Percentiles rank a stretch among this genome's conserved stretches.
phyloP scores from a whole-genome alignment of 2,113 vertebrate species.

The Colinus virginianus region DNA sequence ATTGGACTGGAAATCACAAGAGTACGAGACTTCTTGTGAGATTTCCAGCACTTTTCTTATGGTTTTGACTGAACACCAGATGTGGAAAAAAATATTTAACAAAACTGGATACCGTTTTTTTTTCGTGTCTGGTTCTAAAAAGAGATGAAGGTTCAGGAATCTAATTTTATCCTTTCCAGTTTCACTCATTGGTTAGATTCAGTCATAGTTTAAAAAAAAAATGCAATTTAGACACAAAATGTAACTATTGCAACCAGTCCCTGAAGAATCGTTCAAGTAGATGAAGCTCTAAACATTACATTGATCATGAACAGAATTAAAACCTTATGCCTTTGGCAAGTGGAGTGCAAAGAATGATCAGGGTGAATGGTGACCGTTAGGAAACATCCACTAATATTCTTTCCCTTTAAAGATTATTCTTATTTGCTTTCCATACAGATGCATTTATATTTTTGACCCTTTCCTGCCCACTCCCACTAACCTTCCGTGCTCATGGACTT shows the following conservation, averaged over 20 bases:
- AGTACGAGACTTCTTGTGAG: constrained; percentile 67
- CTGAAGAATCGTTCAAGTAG: constrained; percentile 2
- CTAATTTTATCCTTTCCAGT: constrained; percentile 69
- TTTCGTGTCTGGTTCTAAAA: constrained; percentile 69
- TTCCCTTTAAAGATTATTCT: constrained; percentile 35
- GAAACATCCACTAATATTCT: constrained; percentile 44
- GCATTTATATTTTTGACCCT: background rate
- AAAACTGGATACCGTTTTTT: constrained; percentile 59
- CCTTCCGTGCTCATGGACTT: background rate
- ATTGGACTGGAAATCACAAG: constrained; percentile 72
- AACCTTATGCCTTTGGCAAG: constrained; percentile 55
- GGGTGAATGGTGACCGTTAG: constrained; percentile 43
- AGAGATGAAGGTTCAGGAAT: constrained; percentile 60
- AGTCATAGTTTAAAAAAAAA: background rate
- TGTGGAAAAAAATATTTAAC: constrained; percentile 74
- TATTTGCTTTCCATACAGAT: constrained; percentile 28
- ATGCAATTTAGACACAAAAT: constrained; percentile 36
- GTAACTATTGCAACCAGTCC: constrained; percentile 50
- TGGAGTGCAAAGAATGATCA: constrained; percentile 1
- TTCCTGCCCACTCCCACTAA: constrained; percentile 9
- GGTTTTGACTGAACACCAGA: constrained; percentile 73
- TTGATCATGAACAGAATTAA: constrained; percentile 43
- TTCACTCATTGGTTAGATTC: constrained; percentile 53
- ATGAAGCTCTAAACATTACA: constrained; percentile 52
- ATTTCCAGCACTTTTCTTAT: constrained; percentile 73